Evolutionary conservation across 2,113 vertebrate species (phyloP).

Genomic region (Calypte anna): DNA sequence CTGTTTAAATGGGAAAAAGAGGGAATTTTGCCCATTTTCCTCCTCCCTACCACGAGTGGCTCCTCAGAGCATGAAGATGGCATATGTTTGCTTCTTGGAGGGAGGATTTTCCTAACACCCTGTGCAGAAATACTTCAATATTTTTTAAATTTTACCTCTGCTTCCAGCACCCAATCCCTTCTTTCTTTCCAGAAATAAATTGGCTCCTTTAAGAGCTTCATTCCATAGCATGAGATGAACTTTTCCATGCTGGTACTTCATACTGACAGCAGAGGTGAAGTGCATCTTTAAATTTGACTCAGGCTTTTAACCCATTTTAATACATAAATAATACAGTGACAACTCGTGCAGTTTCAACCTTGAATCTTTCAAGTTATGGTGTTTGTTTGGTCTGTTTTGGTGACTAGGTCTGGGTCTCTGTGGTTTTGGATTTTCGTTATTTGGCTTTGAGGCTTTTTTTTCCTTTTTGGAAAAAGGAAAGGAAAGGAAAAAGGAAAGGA

Average conservation of each 20-base stretch:
- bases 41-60: not conserved
- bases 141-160: not conserved
- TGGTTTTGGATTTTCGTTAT: not conserved
- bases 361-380: not conserved
- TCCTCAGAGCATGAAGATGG: not conserved
- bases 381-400: not conserved
- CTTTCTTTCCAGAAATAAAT: not conserved
- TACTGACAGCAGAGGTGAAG: not conserved
- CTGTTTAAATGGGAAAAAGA: constrained; percentile 19
- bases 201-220: not conserved
- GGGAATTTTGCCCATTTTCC: not conserved
- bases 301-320: not conserved
- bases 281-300: not conserved
- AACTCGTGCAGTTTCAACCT: not conserved
- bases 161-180: not conserved
- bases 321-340: not conserved
- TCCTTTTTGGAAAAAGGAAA: not conserved
- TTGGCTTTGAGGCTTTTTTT: not conserved
- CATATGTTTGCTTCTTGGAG: not conserved
- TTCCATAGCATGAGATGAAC: not conserved
- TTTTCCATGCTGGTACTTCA: not conserved
- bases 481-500: too few relatives aligned
- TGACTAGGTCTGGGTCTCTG: not conserved
- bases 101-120: not conserved
- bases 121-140: not conserved